A percentile compares a stretch with the other conserved stretches of the same genome.
Conservation (phyloP, 2,888 invertebrate species). For the Aproaerema taeniolella region DNA sequence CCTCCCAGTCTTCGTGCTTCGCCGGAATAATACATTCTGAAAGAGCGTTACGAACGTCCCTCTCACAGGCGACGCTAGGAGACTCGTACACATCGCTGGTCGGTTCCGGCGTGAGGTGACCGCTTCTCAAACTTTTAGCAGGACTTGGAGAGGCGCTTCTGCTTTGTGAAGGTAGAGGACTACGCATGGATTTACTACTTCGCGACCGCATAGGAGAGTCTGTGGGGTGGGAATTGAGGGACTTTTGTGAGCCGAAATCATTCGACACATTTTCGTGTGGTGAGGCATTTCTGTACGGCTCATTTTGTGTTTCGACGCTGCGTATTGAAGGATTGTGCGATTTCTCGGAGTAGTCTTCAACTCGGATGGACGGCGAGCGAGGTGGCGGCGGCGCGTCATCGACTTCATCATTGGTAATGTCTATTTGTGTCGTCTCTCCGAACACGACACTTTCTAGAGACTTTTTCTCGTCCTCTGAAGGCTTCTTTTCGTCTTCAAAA, state of each 20-base stretch:
- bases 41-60: conserved; percentile 59
- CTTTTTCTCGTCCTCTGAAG: conserved; percentile 33
- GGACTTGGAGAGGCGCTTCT: conserved; percentile 34
- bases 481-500: conserved; percentile 30
- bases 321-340: conserved; percentile 34
- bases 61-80: conserved; percentile 28
- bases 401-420: conserved; percentile 24
- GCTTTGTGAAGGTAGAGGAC: conserved; percentile 31
- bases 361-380: conserved; percentile 52
- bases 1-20: conserved; percentile 89
- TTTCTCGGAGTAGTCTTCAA: conserved; percentile 57
- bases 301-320: conserved; percentile 28
- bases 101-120: conserved; percentile 39
- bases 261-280: neutral
- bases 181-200: conserved; percentile 33
- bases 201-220: conserved; percentile 20
- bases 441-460: conserved; percentile 25
- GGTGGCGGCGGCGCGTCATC: conserved; percentile 32
- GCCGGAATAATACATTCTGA: conserved; percentile 64
- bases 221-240: conserved; percentile 18
- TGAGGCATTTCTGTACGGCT: conserved; percentile 6
- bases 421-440: conserved; percentile 27
- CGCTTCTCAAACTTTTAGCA: conserved; percentile 28
- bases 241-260: conserved; percentile 27
- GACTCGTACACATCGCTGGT: conserved; percentile 31